Base-by-base conservation (phyloP, 2,888 invertebrate species). In the Disparrhopalites patrizii region DNA sequence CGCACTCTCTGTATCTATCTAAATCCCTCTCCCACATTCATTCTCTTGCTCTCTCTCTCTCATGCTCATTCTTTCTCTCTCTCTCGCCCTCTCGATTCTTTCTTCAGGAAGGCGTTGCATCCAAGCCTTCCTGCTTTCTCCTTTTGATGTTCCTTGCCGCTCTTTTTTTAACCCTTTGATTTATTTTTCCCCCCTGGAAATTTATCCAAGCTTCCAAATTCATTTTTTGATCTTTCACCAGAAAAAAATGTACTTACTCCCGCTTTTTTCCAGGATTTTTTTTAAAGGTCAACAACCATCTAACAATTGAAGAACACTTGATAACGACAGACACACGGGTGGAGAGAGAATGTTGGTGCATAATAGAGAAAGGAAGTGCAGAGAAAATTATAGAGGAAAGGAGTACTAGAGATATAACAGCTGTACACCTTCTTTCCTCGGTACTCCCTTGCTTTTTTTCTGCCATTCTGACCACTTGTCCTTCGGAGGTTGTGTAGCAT, bases 1-100 rank as follows among this genome's bases (percentile, higher is more conserved):
- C n/a, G n/a, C n/a, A 20, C 10, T 23, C 23, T 50, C 18, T 50
- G 10, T 50, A 23, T 50, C 10, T 23, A 27, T 10, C 27, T 50
- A 25, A n/a, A 18, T 50, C 50, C 27, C 3, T 10, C 4, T 3
- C 8, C 23, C 3, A 50, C 50, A 25, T 52, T 28, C 30, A n/a
- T 15, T 28, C n/a, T 51, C 51, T 10, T 28, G 10, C 51, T 51
- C 51, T n/a, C 47, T 23, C 51, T 51, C 13, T 50, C 50, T 50
- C 15, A 8, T n/a, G 25, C 27, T 51, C n/a, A 8, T 25, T 51
- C 47, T 47, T n/a, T 47, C 47, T 47, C 10, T 10, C 47, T 47
- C 10, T 23, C 15, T 47, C 43, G 5, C 43, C 5, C 8, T 47
- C 15, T 10, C 47, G 18, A 4, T 43, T 43, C 15, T 20, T 43